A percentile compares a stretch with the other conserved stretches of the same genome.
These are phyloP conservation scores for Chrysopa pallens DNA, from an alignment of 1,140 invertebrate genomes.

Conservation along the genomic window DNA sequence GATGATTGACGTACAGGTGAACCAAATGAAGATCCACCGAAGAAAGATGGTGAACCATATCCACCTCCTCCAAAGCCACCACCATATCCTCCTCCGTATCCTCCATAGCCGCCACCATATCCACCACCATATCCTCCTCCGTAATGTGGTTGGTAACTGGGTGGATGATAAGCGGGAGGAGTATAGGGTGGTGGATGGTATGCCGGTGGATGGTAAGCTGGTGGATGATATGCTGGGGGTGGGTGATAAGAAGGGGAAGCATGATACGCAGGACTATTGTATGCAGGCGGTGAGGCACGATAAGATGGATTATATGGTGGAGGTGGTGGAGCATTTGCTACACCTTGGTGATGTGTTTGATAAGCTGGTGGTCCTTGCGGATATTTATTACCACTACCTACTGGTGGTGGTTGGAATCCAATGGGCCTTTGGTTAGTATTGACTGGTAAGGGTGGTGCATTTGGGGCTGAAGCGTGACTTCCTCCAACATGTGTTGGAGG, in stretches of 20 bases:
- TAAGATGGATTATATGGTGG: no score
- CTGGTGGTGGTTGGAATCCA: neutral
- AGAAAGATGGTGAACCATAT: neutral
- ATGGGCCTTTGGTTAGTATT: neutral
- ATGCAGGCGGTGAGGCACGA: no score
- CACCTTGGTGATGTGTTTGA: no score
- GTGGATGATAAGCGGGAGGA: neutral
- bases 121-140: neutral
- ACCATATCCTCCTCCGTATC: neutral
- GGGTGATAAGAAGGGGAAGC: no score
- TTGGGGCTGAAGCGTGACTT: neutral
- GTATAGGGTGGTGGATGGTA: neutral
- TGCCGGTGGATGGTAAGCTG: neutral
- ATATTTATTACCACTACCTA: neutral
- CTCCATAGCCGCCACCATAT: neutral
- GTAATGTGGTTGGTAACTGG: neutral
- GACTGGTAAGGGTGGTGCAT: neutral
- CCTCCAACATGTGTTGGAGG: neutral
- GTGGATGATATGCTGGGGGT: neutral
- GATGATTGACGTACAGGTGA: no score
- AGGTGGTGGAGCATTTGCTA: no score
- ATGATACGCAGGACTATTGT: no score
- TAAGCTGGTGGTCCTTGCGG: neutral
- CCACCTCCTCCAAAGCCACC: conserved; percentile 1
- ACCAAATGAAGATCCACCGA: neutral